phyloP scores from a whole-genome alignment of 2,797 vertebrate species.

The Brachyrhaphis roseni region DNA sequence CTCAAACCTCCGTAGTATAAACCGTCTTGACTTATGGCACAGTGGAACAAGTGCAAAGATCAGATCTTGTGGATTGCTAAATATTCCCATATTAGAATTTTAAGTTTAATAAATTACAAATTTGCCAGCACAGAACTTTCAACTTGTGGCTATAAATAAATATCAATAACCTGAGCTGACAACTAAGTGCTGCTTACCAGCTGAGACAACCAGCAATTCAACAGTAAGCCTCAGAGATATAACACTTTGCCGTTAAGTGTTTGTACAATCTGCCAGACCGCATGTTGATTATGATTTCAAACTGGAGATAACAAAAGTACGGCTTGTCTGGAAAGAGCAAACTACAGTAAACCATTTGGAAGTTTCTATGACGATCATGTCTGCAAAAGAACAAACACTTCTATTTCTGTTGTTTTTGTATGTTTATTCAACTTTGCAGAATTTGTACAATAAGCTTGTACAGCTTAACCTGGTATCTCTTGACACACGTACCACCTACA shows the following conservation, averaged over 20 bases:
- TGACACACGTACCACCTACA: constrained; percentile 43
- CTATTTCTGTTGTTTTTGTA: constrained; percentile 47
- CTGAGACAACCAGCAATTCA: constrained; percentile 78
- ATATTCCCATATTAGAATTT: constrained; percentile 42
- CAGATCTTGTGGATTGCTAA: constrained; percentile 43
- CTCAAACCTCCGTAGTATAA: constrained; percentile 54
- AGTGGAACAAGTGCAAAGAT: constrained; percentile 50
- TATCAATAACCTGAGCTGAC: constrained; percentile 63
- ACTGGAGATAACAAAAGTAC: constrained; percentile 43
- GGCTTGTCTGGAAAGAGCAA: constrained; percentile 29
- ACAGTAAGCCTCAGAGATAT: constrained; percentile 75
- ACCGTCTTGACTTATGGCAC: constrained; percentile 46
- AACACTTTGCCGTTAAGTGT: constrained; percentile 77
- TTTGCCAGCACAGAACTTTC: constrained; percentile 70
- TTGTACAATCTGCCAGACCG: constrained; percentile 73
- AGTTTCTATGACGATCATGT: constrained; percentile 22
- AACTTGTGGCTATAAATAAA: constrained; percentile 36
- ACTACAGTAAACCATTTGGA: constrained; percentile 23
- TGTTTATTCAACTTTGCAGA: constrained; percentile 48
- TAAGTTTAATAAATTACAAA: constrained; percentile 41
- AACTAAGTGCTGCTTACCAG: constrained; percentile 78
- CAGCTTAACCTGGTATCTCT: constrained; percentile 40
- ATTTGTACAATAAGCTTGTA: constrained; percentile 56
- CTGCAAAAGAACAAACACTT: constrained; percentile 23
- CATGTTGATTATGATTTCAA: constrained; percentile 53